Evolutionary conservation across 2,797 vertebrate genomes (phyloP).

Genomic region (Schizopygopsis malacanthus): DNA sequence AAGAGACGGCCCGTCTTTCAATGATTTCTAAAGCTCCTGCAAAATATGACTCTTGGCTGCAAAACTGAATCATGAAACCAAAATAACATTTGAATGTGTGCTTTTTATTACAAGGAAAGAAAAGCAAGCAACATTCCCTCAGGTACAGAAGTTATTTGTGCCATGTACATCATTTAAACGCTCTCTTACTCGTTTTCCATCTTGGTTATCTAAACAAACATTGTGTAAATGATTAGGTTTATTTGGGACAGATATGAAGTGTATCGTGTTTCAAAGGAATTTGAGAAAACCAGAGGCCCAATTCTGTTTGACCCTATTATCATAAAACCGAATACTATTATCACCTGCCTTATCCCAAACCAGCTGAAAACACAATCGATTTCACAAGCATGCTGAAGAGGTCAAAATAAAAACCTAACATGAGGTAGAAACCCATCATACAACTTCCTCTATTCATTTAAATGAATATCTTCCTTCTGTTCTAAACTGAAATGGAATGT

Average conservation of each 20-base stretch:
- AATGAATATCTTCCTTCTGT: neutral
- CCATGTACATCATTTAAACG: neutral
- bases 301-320: neutral
- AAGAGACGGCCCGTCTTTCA: neutral
- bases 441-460: neutral
- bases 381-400: conserved; percentile 36
- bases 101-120: conserved; percentile 54
- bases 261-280: conserved; percentile 21
- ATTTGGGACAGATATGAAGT: neutral
- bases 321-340: neutral
- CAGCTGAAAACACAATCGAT: neutral
- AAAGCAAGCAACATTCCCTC: conserved; percentile 36
- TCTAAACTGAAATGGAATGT: conserved; percentile 3
- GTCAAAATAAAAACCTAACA: conserved; percentile 7
- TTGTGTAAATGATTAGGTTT: conserved; percentile 22
- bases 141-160: conserved; percentile 37
- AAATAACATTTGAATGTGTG: conserved; percentile 32
- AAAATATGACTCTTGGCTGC: neutral
- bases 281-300: neutral
- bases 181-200: neutral
- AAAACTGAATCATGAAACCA: conserved; percentile 1
- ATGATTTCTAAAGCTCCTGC: neutral
- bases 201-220: neutral
- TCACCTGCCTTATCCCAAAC: conserved; percentile 17
- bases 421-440: conserved; percentile 30